Conservation (phyloP, 2,888 invertebrate species). For the Lasius platythorax region DNA sequence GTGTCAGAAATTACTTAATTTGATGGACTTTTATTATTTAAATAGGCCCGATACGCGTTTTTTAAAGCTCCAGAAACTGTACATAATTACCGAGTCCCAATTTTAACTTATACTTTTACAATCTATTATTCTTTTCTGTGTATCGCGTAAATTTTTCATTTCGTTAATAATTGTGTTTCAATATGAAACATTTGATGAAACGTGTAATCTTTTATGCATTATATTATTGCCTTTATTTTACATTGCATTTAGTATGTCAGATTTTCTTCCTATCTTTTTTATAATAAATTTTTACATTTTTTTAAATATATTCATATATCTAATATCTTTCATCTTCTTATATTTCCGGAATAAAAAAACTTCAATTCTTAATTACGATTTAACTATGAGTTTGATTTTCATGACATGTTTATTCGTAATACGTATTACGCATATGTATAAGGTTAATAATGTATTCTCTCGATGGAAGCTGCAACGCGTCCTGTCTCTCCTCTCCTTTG, state of each 20-base stretch:
- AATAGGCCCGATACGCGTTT: not conserved
- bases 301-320: not conserved
- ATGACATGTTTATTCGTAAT: not conserved
- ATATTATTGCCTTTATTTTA: not conserved
- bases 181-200: not conserved
- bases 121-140: not conserved
- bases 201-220: not conserved
- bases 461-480: not conserved
- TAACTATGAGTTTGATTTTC: not conserved
- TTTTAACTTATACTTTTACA: not conserved
- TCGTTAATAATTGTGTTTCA: not conserved
- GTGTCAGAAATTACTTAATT: not conserved
- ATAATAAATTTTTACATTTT: not conserved
- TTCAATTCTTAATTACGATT: not conserved
- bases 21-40: not conserved
- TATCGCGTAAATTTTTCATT: not conserved
- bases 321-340: not conserved
- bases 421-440: not conserved
- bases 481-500: not conserved
- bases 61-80: not conserved
- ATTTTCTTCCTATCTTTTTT: not conserved
- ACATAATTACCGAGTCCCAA: not conserved
- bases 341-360: not conserved
- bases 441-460: constrained; percentile 1
- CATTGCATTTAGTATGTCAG: not conserved